Percentiles rank a stretch among this genome's conserved stretches.
phyloP scores from a whole-genome alignment of 2,888 invertebrate species.

The Microctonus aethiopoides region DNA sequence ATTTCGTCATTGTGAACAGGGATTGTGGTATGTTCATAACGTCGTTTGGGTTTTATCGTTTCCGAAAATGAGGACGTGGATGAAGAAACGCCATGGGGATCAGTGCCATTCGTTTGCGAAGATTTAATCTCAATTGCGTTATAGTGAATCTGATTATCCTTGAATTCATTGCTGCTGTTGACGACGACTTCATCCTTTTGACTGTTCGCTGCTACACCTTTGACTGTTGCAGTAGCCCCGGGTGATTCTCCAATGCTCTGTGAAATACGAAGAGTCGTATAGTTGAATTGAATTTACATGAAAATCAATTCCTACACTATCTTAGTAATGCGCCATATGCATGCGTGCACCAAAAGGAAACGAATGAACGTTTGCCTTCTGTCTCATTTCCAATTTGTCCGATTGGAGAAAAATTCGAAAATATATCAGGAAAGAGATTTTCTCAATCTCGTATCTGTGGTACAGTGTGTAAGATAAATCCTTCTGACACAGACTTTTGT shows the following conservation, averaged over 20 bases:
- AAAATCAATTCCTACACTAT: conserved; percentile 12
- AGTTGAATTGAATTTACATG: background rate
- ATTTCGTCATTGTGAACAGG: background rate
- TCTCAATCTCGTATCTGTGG: no score
- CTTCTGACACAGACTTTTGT: background rate
- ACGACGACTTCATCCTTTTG: background rate
- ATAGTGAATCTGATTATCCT: background rate
- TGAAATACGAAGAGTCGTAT: background rate
- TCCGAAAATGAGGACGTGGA: background rate
- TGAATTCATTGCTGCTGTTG: background rate
- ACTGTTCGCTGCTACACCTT: background rate
- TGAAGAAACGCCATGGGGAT: conserved; percentile 11
- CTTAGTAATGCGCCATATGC: background rate
- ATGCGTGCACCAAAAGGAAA: background rate
- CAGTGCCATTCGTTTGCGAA: conserved; percentile 3
- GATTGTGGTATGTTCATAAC: background rate
- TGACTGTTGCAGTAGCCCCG: background rate
- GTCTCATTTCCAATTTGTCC: background rate
- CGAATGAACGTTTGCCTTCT: background rate
- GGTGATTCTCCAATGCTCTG: background rate
- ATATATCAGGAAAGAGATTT: background rate
- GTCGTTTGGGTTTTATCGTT: background rate
- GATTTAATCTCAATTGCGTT: background rate
- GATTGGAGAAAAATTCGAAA: background rate
- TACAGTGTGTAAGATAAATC: background rate